phyloP scores from a whole-genome alignment of 2,797 vertebrate genomes.

The Anguilla anguilla region DNA sequence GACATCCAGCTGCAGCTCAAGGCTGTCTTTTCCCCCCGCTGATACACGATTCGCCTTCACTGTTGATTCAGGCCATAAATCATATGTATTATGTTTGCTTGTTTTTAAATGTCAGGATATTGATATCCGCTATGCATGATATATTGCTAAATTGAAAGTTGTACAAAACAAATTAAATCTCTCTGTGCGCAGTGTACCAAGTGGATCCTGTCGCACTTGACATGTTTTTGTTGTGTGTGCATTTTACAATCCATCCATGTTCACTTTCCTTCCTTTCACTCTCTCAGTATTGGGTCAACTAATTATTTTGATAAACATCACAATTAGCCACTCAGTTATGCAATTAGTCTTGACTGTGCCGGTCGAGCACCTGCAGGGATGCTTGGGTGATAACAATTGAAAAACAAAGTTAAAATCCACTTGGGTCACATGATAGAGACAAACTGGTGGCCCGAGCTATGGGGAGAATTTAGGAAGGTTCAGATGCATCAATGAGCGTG shows the following conservation, averaged over 20 bases:
- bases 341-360: background rate
- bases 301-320: background rate
- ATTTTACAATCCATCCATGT: background rate
- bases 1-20: background rate
- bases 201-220: background rate
- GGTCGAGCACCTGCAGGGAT: background rate
- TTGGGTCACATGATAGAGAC: background rate
- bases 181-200: background rate
- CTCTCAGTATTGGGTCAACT: background rate
- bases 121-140: background rate
- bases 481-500: background rate
- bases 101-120: background rate
- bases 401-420: background rate
- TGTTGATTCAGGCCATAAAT: background rate
- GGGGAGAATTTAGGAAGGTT: background rate
- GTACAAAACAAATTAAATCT: background rate
- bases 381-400: background rate
- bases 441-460: background rate
- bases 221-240: background rate
- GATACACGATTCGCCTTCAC: background rate
- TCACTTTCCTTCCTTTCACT: background rate
- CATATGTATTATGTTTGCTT: background rate
- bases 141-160: background rate
- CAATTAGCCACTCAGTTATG: background rate
- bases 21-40: background rate